Evolutionary conservation across 23 tunicate species (phyloP), one percentile per base, ranked within the genome.

Genomic region (Halocynthia aurantium): DNA sequence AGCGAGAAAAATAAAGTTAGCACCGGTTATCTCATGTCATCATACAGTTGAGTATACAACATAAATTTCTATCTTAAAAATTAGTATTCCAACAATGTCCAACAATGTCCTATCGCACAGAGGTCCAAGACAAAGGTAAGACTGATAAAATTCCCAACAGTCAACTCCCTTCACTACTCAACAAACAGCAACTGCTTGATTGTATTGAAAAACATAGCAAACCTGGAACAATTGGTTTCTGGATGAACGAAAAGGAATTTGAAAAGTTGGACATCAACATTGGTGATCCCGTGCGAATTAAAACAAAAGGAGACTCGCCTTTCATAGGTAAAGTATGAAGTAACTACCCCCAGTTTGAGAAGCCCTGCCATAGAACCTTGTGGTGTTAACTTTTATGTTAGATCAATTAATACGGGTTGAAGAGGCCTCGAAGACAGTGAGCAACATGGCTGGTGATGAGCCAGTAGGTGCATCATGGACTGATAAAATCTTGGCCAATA

Each of bases 21-120:
- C 40, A 74, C 78, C 6, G 78, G 78, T 51, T 74, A 74, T 52
- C 56, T 74, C 64, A 74, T 74, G 78, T 74, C 78, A 8, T 74
- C 78, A 8, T 74, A 74, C 22, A 74, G 56, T 8, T 54, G 60
- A 12, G 78, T 74, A 10, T 31, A 31, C 44, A 31, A 31, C 44
- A 31, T 1, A 31, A 31, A 31, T 31, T 31, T 31, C 44, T 31
- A 31, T 31, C 44, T 0, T 31, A 31, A 31, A 31, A 31, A 31
- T 31, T 4, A 31, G 44, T 31, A 31, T 31, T 31, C 44, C 44
- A 31, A 31, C 44, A 31, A 31, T 31, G 44, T 31, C 44, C 44
- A 31, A n/a, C n/a, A n/a, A n/a, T n/a, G n/a, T n/a, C n/a, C 4
- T 31, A 31, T 31, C 44, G 4, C 44, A 31, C 44, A 31, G 44